Evolutionary conservation across 2,113 vertebrate species (phyloP), one percentile per base, ranked within the genome.

Genomic region (Poeciliopsis prolifica): DNA sequence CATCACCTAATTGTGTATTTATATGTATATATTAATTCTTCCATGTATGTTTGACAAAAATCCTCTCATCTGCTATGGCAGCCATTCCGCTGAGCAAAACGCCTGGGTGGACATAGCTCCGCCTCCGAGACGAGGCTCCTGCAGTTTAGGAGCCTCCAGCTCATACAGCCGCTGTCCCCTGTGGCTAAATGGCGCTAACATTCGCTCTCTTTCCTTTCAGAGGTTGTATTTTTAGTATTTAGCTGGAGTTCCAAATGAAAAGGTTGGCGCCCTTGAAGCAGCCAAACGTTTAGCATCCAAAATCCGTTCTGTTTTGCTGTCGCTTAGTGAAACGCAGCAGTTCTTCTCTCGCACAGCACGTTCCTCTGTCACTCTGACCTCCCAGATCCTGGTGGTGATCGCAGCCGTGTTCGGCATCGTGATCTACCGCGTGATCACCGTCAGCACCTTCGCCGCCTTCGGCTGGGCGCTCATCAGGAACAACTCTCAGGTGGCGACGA

Each of bases 401-500:
- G 96, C 96, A 4, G 96, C 97, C 2, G 97, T 98, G 77, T 98
- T 98, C 3, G 97, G 97, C 83, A 97, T 98, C 26, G 96, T 98
- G 88, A 97, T 97, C 87, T 98, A 98, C 87, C 95, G 97, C 6
- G 97, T 97, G 86, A 96, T 98, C 94, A 97, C 96, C 22, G 96
- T 98, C 90, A 98, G 97, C 94, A 97, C 96, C 77, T 98, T 98
- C 1, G 96, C 97, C 51, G 96, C 97, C 87, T 97, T 97, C 65
- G 96, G 96, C 89, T 97, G 96, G 97, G 97, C 94, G 37, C 92
- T 98, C 86, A 98, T 99, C 94, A 96, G 96, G 90, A 97, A 97
- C 91, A 97, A 98, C 88, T 98, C 97, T 94, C 97, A 98, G 95
- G 95, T 99, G 77, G 97, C 97, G 51, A 98, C 97, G 70, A 98